These are phyloP conservation scores for Odontothrips loti DNA, from an alignment of 2,888 invertebrate species.

Conservation along the genomic window DNA sequence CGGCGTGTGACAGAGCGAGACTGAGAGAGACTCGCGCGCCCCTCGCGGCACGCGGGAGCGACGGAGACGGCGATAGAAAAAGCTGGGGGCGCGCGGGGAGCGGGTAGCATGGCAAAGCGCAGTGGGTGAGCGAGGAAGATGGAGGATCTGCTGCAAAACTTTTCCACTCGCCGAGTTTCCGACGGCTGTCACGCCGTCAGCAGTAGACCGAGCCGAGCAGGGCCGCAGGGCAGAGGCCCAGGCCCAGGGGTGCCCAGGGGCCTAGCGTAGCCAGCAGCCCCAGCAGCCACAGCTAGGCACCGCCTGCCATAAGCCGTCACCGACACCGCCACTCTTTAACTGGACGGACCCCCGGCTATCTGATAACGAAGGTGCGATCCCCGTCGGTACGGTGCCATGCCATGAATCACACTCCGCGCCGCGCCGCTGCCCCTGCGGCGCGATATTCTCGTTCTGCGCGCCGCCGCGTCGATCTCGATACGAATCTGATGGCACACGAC, in stretches of 20 bases:
- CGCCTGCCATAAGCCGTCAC: not conserved
- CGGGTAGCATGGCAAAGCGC: not conserved
- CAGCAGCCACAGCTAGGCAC: no score
- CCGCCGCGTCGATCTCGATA: slow-evolving; percentile 4
- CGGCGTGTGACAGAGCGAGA: no score
- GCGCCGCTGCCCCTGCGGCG: not conserved
- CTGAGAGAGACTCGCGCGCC: no score
- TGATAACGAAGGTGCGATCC: slow-evolving; percentile 12
- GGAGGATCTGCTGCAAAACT: slow-evolving; percentile 13
- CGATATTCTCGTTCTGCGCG: not conserved
- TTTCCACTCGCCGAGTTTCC: slow-evolving; percentile 24
- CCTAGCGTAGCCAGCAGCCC: no score
- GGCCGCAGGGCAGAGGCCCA: not conserved
- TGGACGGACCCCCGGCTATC: no score
- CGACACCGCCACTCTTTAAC: no score
- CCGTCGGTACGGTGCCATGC: not conserved
- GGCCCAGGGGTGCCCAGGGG: no score
- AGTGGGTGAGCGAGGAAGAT: slow-evolving; percentile 1
- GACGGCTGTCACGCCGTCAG: slow-evolving; percentile 21
- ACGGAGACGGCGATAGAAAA: not conserved
- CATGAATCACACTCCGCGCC: not conserved
- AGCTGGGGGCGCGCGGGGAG: not conserved
- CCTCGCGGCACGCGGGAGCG: not conserved
- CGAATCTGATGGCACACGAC: not conserved
- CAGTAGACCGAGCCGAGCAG: not conserved